Conservation (phyloP, 2,113 vertebrate genomes). For the Vimba vimba region DNA sequence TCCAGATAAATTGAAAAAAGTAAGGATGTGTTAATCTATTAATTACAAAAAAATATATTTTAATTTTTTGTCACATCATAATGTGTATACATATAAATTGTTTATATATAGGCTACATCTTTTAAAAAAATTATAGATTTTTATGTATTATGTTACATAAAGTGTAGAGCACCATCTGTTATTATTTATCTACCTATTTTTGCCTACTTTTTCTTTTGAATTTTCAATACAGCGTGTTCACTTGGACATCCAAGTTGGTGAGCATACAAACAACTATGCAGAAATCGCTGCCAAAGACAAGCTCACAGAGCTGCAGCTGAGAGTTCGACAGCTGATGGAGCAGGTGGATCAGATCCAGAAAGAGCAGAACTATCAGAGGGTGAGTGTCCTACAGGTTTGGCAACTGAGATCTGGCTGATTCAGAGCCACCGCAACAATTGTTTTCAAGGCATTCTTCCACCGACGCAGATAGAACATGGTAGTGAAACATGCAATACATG, state of each 20-base stretch:
- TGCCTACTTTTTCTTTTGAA: neutral
- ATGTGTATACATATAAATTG: too few species aligned
- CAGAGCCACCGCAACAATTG: neutral
- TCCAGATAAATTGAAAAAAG: neutral
- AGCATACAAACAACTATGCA: slow-evolving; percentile 90
- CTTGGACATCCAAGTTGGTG: slow-evolving; percentile 91
- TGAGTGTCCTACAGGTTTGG: slow-evolving; percentile 60
- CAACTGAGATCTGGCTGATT: neutral
- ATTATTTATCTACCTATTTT: neutral
- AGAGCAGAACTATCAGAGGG: slow-evolving; percentile 93
- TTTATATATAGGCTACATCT: too few species aligned
- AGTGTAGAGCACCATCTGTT: neutral
- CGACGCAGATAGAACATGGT: neutral
- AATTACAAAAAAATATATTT: too few species aligned
- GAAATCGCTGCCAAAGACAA: slow-evolving; percentile 94
- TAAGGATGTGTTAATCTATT: neutral
- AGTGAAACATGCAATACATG: too few species aligned
- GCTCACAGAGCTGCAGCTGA: slow-evolving; percentile 87
- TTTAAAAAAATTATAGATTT: too few species aligned
- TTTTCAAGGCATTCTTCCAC: neutral
- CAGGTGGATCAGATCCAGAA: slow-evolving; percentile 95
- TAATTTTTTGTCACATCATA: too few species aligned
- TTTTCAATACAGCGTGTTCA: slow-evolving; percentile 82
- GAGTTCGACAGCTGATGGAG: slow-evolving; percentile 88
- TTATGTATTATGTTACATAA: too few species aligned